phyloP scores from a whole-genome alignment of 2,113 vertebrate genomes.

The Brienomyrus brachyistius region DNA sequence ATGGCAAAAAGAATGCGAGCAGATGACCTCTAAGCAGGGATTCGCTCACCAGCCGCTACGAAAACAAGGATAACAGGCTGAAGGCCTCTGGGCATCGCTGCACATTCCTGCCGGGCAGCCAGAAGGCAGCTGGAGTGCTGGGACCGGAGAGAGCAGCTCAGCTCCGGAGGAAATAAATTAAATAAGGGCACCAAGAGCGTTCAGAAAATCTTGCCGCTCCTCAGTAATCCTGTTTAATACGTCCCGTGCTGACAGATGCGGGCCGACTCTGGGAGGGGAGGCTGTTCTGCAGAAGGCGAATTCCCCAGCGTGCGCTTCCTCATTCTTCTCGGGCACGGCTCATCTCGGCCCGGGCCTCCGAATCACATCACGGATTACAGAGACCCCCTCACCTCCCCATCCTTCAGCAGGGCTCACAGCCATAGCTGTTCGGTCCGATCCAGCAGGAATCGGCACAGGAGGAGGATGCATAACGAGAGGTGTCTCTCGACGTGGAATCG shows the following conservation, averaged over 20 bases:
- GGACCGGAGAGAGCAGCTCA: not conserved
- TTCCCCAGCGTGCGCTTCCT: not conserved
- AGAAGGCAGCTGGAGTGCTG: not conserved
- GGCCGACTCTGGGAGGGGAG: not conserved
- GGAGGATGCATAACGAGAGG: not conserved
- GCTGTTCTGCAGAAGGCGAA: not conserved
- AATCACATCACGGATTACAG: not conserved
- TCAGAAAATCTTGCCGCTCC: not conserved
- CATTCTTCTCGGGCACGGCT: not conserved
- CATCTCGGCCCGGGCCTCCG: not conserved
- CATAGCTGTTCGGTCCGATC: not conserved
- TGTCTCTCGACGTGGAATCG: not conserved
- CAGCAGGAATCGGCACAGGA: not conserved
- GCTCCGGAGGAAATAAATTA: not conserved
- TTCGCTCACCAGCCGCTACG: not conserved
- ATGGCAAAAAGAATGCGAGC: not conserved
- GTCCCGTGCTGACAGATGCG: conserved; percentile 7
- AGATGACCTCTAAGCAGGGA: not conserved
- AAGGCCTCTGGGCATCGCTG: not conserved
- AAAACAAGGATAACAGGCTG: not conserved
- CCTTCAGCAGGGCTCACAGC: not conserved
- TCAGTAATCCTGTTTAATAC: conserved; percentile 17
- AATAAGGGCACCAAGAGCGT: not conserved
- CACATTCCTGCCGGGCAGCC: not conserved
- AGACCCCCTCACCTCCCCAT: not conserved